Evolutionary conservation across 2,888 invertebrate species (phyloP).

Genomic region (Nomada ruficornis): DNA sequence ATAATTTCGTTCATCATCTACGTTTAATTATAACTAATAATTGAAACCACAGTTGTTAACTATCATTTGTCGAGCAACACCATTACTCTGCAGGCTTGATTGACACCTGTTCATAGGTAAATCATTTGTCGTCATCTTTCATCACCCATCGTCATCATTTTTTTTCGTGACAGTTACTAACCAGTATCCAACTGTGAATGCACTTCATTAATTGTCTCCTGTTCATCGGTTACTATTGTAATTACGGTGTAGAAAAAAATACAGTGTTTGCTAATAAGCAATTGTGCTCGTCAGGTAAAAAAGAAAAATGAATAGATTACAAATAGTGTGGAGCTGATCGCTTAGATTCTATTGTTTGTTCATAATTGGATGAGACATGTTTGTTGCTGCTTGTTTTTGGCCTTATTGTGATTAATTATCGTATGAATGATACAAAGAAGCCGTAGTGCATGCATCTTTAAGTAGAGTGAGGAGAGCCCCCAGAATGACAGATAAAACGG

Average conservation of each 20-base stretch:
- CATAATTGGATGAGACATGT: constrained; percentile 3
- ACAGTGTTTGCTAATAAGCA: too few species aligned
- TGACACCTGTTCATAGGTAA: too few species aligned
- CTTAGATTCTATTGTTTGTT: constrained; percentile 29
- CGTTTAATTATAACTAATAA: too few species aligned
- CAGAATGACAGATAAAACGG: constrained; percentile 12
- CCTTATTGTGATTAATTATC: constrained; percentile 24
- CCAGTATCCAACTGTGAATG: not conserved
- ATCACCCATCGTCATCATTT: not conserved
- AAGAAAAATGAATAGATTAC: not conserved
- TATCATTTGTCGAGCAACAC: too few species aligned
- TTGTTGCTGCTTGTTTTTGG: not conserved
- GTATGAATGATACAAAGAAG: constrained; percentile 15
- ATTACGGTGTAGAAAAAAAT: too few species aligned
- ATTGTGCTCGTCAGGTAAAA: too few species aligned
- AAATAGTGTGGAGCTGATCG: not conserved
- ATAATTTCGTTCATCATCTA: too few species aligned
- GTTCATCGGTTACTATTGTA: too few species aligned
- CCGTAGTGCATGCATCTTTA: not conserved
- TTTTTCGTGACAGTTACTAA: not conserved
- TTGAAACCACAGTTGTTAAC: too few species aligned
- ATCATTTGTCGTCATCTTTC: not conserved
- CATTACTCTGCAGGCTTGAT: too few species aligned
- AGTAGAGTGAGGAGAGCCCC: not conserved
- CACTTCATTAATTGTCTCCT: too few species aligned